Evolutionary conservation across 2,888 invertebrate species (phyloP).

Genomic region (Chrysopilus asiliformis): DNA sequence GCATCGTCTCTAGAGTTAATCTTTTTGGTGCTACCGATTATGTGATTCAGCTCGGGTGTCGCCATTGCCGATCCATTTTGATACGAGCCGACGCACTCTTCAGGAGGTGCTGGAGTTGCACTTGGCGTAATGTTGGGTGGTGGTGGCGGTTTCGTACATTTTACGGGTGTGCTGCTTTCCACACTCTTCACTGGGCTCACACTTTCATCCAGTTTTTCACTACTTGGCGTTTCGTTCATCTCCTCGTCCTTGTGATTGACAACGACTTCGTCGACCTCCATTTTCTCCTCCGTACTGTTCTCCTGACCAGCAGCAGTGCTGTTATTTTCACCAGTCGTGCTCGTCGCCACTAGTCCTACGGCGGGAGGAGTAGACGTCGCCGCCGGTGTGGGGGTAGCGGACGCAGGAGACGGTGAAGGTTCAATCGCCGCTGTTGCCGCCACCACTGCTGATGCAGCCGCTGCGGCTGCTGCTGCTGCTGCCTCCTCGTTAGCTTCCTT

Average conservation of each 20-base stretch:
- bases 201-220: slow-evolving; percentile 5
- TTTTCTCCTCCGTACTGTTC: slow-evolving; percentile 5
- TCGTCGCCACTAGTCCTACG: slow-evolving; percentile 14
- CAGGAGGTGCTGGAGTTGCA: too few relatives aligned
- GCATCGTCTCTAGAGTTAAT: slow-evolving; percentile 22
- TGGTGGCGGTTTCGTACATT: too few relatives aligned
- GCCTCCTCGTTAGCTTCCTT: slow-evolving; percentile 27
- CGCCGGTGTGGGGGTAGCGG: slow-evolving; percentile 33
- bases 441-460: slow-evolving; percentile 20
- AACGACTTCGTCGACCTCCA: slow-evolving; percentile 12
- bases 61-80: slow-evolving; percentile 12
- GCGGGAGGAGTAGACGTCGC: not conserved
- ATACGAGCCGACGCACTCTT: slow-evolving; percentile 9
- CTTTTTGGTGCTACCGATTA: slow-evolving; percentile 29
- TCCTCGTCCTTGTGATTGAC: slow-evolving; percentile 11
- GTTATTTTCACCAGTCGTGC: slow-evolving; percentile 3
- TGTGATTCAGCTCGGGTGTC: slow-evolving; percentile 22
- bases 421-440: slow-evolving; percentile 15
- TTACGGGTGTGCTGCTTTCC: slow-evolving; percentile 11
- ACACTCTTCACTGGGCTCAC: slow-evolving; percentile 13
- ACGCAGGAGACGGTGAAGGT: not conserved
- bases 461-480: slow-evolving; percentile 38
- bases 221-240: slow-evolving; percentile 3
- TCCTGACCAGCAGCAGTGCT: slow-evolving; percentile 4
- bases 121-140: too few relatives aligned